These are phyloP conservation scores for Zaprionus inermis DNA, from an alignment of 1,140 invertebrate species.

Conservation along the genomic window DNA sequence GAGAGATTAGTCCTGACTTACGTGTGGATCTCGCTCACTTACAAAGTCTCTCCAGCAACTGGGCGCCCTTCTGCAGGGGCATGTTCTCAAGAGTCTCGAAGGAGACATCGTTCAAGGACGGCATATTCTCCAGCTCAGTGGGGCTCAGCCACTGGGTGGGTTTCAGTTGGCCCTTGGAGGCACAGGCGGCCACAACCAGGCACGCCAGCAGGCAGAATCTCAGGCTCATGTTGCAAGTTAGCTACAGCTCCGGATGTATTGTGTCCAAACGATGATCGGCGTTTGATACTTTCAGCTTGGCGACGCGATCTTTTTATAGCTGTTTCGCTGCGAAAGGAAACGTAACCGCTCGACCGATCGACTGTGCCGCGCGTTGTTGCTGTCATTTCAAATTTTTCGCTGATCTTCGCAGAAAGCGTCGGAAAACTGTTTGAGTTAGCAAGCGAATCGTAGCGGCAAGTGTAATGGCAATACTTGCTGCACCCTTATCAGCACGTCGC, in stretches of 20 bases:
- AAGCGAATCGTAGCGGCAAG: neutral
- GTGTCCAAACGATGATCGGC: conserved; percentile 67
- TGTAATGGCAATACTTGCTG: neutral
- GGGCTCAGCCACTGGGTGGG: conserved; percentile 66
- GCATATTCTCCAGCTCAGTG: conserved; percentile 65
- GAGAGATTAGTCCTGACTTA: neutral
- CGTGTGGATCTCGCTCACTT: conserved; percentile 11
- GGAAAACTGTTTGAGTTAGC: conserved; percentile 31
- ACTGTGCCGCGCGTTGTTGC: neutral
- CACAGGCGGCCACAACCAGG: conserved; percentile 56
- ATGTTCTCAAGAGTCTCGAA: conserved; percentile 71
- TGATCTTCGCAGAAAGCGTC: conserved; percentile 44
- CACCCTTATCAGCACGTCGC: conserved; percentile 32
- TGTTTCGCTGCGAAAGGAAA: neutral
- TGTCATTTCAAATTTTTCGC: conserved; percentile 33
- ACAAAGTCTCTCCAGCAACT: conserved; percentile 69
- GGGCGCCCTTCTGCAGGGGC: conserved; percentile 65
- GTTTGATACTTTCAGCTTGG: conserved; percentile 54
- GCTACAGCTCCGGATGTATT: conserved; percentile 16
- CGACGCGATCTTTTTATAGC: conserved; percentile 50
- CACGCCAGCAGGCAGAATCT: conserved; percentile 67
- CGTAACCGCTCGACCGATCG: conserved; percentile 1
- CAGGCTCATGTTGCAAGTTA: conserved; percentile 56
- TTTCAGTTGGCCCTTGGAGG: conserved; percentile 66
- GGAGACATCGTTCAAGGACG: conserved; percentile 70